Evolutionary conservation across 1,140 invertebrate species (phyloP), one percentile per base, ranked within the genome.

Genomic region (Mamestra configurata): DNA sequence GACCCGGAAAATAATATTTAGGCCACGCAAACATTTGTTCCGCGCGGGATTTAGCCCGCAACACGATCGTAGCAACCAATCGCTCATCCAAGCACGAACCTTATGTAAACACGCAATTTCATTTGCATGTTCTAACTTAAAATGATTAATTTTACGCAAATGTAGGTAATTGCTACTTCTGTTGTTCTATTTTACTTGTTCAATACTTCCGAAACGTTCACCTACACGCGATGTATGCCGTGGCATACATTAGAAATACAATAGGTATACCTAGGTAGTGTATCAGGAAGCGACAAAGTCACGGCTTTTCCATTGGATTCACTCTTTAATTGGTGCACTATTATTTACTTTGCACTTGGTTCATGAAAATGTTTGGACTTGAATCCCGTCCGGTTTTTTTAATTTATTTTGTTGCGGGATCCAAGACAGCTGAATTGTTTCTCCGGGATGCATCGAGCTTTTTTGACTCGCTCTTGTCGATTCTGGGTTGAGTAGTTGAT

Each of bases 181-280:
- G 20, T 71, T 73, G 53, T 59, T 73, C 35, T 35, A 57, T 73
- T 53, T 40, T 53, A 73, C 35, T 53, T 66, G 22, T 15, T 64
- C 6, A 11, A n/a, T 61, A 43, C 53, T 73, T 73, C 71, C 71
- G 49, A 73, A 73, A 49, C 13, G 22, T 61, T 61, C 15, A 24
- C 11, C 20, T 49, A 20, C 71, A 73, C 71, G 71, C 71, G 35
- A 73, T 73, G 8, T 57, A 35, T 57, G 20, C 49, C 27, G 71
- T 73, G 51, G 51, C 35, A 73, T 73, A 40, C n/a, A 73, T 55
- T 40, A 73, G n/a, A 55, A 27, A 57, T 40, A 57, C 20, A 22
- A 51, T n/a, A 37, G 15, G 27, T n/a, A n/a, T n/a, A n/a, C n/a
- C n/a, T n/a, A n/a, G n/a, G n/a, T n/a, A n/a, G n/a, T n/a, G n/a